Conservation (phyloP, 2,113 vertebrate genomes). For the Mugil cephalus region DNA sequence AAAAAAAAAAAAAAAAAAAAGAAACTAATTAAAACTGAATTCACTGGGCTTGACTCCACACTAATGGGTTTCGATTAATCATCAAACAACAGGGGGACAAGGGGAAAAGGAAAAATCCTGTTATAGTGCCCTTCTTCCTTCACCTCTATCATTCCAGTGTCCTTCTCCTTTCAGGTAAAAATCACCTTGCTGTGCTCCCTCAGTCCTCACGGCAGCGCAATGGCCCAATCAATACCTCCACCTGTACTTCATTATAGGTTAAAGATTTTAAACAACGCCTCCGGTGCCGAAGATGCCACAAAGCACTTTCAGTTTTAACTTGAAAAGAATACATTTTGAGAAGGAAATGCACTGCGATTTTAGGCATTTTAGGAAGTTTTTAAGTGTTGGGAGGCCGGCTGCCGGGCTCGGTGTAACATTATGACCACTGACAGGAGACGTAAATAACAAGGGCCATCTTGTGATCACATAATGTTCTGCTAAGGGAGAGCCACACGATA, state of each 20-base stretch:
- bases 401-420: neutral
- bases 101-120: slow-evolving; percentile 46
- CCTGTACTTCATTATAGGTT: slow-evolving; percentile 49
- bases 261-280: slow-evolving; percentile 35
- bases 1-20: slow-evolving; percentile 72
- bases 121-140: slow-evolving; percentile 32
- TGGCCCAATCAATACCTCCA: slow-evolving; percentile 55
- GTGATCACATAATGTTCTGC: no score
- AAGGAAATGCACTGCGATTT: neutral
- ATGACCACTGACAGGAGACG: no score
- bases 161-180: slow-evolving; percentile 39
- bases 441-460: no score
- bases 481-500: no score
- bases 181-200: slow-evolving; percentile 34
- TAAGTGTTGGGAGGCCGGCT: neutral
- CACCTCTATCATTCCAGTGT: slow-evolving; percentile 38
- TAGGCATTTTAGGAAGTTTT: neutral
- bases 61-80: slow-evolving; percentile 84
- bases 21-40: slow-evolving; percentile 82
- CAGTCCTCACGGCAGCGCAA: neutral
- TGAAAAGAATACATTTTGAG: neutral
- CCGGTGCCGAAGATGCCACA: slow-evolving; percentile 1
- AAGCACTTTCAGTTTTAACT: slow-evolving; percentile 12
- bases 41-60: slow-evolving; percentile 63
- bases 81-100: slow-evolving; percentile 62